Evolutionary conservation across 2,888 invertebrate species (phyloP).

Genomic region (Pardosa pseudoannulata): DNA sequence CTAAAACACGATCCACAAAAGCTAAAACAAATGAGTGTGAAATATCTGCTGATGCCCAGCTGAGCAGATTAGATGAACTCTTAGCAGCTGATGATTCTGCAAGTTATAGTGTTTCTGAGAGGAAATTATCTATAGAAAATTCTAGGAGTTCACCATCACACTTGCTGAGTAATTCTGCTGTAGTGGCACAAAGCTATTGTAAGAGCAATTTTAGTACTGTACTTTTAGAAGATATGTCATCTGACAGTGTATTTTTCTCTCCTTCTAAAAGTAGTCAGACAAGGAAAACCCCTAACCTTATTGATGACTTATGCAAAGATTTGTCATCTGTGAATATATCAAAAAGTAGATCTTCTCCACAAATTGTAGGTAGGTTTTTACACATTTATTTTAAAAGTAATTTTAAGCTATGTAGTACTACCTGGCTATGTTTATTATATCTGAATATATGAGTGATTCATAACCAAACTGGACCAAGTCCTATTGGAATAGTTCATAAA

Average conservation of each 20-base stretch:
- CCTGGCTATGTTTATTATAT: too few relatives aligned
- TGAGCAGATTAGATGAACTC: not conserved
- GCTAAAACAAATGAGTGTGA: not conserved
- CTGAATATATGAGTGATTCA: too few relatives aligned
- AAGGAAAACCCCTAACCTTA: not conserved
- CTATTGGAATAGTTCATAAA: too few relatives aligned
- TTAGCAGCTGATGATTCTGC: not conserved
- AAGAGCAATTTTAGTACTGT: not conserved
- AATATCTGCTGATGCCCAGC: not conserved
- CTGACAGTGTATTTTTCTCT: not conserved
- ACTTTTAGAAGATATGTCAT: not conserved
- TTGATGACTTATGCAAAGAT: not conserved
- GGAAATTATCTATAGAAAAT: slow-evolving; percentile 23
- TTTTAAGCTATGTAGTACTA: too few relatives aligned
- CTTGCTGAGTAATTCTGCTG: not conserved
- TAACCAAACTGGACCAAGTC: too few relatives aligned
- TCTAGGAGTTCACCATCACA: slow-evolving; percentile 26
- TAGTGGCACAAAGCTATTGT: not conserved
- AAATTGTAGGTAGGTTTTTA: not conserved
- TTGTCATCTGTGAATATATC: not conserved
- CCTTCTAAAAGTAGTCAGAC: not conserved
- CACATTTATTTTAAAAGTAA: too few relatives aligned
- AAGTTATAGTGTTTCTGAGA: not conserved
- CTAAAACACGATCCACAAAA: not conserved
- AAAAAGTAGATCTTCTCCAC: not conserved